Percentiles rank a stretch among this genome's conserved stretches.
Conservation (phyloP, 1,140 invertebrate genomes). For the Drosophila baimaii region DNA sequence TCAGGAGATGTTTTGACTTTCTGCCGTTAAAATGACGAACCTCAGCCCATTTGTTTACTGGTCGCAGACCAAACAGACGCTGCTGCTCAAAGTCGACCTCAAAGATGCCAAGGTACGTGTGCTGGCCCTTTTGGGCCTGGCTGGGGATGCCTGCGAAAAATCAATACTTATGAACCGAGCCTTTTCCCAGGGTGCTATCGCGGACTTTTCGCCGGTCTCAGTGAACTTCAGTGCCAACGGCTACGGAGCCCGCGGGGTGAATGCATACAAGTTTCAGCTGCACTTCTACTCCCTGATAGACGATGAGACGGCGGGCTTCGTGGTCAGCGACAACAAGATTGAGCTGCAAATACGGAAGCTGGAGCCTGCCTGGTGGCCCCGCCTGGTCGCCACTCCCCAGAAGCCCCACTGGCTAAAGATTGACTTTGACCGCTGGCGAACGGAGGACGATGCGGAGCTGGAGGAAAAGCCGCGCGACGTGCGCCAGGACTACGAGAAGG, state of each 20-base stretch:
- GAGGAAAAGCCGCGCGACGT: conserved; percentile 88
- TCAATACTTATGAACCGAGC: conserved; percentile 49
- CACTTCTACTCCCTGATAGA: conserved; percentile 89
- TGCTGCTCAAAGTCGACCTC: conserved; percentile 93
- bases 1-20: conserved; percentile 29
- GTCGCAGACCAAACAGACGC: conserved; percentile 92
- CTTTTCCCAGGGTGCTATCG: conserved; percentile 53
- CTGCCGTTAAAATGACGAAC: conserved; percentile 29
- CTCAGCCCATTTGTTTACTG: conserved; percentile 95
- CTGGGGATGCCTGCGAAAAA: conserved; percentile 45
- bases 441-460: conserved; percentile 88
- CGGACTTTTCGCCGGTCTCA: conserved; percentile 86
- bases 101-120: conserved; percentile 87
- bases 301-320: conserved; percentile 86
- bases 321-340: conserved; percentile 90
- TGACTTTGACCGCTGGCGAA: conserved; percentile 94
- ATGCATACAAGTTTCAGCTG: conserved; percentile 90
- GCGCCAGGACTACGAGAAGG: conserved; percentile 90
- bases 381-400: conserved; percentile 90
- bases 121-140: neutral
- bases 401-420: conserved; percentile 96
- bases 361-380: conserved; percentile 91
- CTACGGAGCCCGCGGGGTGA: conserved; percentile 88
- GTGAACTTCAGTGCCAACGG: conserved; percentile 88
- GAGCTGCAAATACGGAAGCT: conserved; percentile 91